These are phyloP conservation scores for Mythimna albipuncta DNA, from an alignment of 2,888 invertebrate genomes.

Conservation along the genomic window DNA sequence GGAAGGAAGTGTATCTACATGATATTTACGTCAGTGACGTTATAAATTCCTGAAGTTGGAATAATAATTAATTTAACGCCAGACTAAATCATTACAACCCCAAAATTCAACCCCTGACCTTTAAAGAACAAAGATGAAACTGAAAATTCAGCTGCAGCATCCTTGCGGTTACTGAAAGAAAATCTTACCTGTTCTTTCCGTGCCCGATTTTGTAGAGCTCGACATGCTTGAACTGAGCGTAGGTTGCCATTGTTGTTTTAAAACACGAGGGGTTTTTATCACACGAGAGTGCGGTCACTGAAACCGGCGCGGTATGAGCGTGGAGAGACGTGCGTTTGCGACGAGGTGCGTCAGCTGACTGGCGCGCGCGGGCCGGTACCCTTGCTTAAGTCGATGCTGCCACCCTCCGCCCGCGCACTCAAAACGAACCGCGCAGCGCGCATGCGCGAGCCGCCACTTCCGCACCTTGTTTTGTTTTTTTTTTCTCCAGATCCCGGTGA, in stretches of 20 bases:
- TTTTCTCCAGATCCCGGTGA: slow-evolving; percentile 67
- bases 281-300: slow-evolving; percentile 78
- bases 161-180: slow-evolving; percentile 68
- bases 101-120: slow-evolving; percentile 60
- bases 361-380: slow-evolving; percentile 85
- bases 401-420: slow-evolving; percentile 87
- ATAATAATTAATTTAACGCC: neutral
- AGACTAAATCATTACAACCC: slow-evolving; percentile 7
- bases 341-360: slow-evolving; percentile 88
- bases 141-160: slow-evolving; percentile 73
- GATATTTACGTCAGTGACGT: neutral
- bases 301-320: slow-evolving; percentile 68
- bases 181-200: slow-evolving; percentile 96
- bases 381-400: slow-evolving; percentile 88
- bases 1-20: neutral
- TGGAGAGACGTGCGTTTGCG: slow-evolving; percentile 74
- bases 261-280: slow-evolving; percentile 73
- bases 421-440: slow-evolving; percentile 83
- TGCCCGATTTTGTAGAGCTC: slow-evolving; percentile 98
- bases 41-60: neutral
- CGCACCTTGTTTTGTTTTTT: slow-evolving; percentile 75
- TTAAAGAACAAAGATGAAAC: slow-evolving; percentile 67
- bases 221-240: slow-evolving; percentile 98
- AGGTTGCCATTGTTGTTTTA: slow-evolving; percentile 94
- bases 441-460: slow-evolving; percentile 73